A percentile compares a stretch with the other conserved stretches of the same genome.
These are phyloP conservation scores for Julus scandinavius DNA, from an alignment of 2,888 invertebrate genomes.

Conservation along the genomic window DNA sequence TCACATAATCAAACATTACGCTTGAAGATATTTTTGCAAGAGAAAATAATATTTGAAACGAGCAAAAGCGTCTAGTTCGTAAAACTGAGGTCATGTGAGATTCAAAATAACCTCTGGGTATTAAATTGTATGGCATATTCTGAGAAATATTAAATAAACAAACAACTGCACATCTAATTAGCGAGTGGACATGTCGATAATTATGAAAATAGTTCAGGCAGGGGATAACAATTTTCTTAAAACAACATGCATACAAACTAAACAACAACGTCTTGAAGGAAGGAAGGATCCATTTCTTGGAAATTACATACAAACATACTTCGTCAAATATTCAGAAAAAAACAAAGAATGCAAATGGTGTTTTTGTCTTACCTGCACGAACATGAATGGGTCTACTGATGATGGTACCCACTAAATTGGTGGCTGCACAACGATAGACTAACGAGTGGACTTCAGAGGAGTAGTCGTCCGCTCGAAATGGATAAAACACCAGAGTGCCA, in stretches of 20 bases:
- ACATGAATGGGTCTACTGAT: conserved; percentile 53
- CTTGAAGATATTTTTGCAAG: background rate
- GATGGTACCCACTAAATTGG: conserved; percentile 53
- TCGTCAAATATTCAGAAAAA: too few relatives aligned
- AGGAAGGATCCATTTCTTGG: too few relatives aligned
- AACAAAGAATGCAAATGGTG: too few relatives aligned
- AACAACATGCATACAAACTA: background rate
- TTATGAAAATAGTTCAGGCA: background rate
- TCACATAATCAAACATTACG: background rate
- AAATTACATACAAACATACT: too few relatives aligned
- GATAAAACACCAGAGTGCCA: conserved; percentile 53
- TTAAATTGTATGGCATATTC: background rate
- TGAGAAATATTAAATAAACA: background rate
- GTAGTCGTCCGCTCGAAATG: conserved; percentile 55
- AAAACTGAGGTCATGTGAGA: background rate
- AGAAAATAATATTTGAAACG: background rate
- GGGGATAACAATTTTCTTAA: background rate
- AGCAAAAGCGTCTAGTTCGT: background rate
- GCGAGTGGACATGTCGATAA: background rate
- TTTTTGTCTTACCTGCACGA: conserved; percentile 52
- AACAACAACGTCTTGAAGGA: too few relatives aligned
- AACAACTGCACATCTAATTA: background rate
- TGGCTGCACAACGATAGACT: conserved; percentile 52
- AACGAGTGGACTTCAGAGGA: conserved; percentile 51
- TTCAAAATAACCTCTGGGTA: background rate